A percentile compares a stretch with the other conserved stretches of the same genome.
These are phyloP conservation scores for Eupithecia inturbata DNA, from an alignment of 2,888 invertebrate species.

Conservation along the genomic window DNA sequence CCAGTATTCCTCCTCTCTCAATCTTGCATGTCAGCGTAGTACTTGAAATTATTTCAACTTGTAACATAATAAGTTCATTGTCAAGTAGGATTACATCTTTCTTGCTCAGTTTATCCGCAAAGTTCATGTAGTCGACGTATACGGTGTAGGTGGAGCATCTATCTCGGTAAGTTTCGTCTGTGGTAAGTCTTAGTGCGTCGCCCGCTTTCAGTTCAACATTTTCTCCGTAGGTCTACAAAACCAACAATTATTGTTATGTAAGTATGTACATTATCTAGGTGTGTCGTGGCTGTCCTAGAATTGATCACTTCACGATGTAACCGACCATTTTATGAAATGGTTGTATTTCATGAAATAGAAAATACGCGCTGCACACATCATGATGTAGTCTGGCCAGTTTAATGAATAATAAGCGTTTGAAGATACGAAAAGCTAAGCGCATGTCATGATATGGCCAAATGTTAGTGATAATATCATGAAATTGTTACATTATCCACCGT, in stretches of 20 bases:
- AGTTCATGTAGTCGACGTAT: constrained; percentile 81
- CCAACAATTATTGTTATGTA: neutral
- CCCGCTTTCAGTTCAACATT: constrained; percentile 71
- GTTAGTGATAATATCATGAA: too few species aligned
- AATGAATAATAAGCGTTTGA: too few species aligned
- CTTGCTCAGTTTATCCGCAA: constrained; percentile 78
- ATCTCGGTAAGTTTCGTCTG: constrained; percentile 82
- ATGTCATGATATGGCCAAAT: too few species aligned
- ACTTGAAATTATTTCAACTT: constrained; percentile 83
- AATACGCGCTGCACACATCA: too few species aligned
- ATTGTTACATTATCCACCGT: too few species aligned
- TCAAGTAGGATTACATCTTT: constrained; percentile 78
- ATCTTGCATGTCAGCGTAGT: constrained; percentile 74
- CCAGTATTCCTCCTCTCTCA: constrained; percentile 69
- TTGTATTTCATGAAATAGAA: too few species aligned
- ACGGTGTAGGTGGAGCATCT: constrained; percentile 82
- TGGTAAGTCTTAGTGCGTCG: constrained; percentile 78
- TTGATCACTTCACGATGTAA: too few species aligned
- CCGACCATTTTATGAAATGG: too few species aligned
- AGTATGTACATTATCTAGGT: too few species aligned
- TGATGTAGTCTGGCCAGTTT: too few species aligned
- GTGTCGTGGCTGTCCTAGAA: too few species aligned
- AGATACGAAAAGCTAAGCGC: too few species aligned
- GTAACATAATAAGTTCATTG: constrained; percentile 90
- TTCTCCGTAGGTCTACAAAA: constrained; percentile 65